Conservation (phyloP, 2,797 vertebrate species). For the Trachurus trachurus region DNA sequence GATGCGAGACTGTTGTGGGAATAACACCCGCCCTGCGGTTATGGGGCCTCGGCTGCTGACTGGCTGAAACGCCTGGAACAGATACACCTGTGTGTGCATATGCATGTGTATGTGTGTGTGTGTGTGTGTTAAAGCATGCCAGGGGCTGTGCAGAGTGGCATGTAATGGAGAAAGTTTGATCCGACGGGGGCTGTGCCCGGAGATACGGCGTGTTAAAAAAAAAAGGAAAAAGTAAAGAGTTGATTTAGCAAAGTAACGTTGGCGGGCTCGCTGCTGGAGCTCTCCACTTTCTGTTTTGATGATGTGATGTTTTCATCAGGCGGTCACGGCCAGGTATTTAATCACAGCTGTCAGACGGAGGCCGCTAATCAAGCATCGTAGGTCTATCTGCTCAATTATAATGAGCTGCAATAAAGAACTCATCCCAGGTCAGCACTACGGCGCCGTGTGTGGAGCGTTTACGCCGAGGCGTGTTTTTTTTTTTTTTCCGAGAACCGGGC, state of each 20-base stretch:
- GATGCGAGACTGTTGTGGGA: constrained; percentile 74
- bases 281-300: constrained; percentile 53
- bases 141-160: constrained; percentile 66
- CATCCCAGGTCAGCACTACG: constrained; percentile 56
- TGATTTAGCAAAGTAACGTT: constrained; percentile 54
- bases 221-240: constrained; percentile 3
- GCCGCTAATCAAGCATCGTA: constrained; percentile 59
- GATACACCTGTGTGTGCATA: constrained; percentile 58
- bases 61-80: constrained; percentile 65
- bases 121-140: neutral
- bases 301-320: constrained; percentile 66
- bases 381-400: constrained; percentile 48
- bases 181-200: constrained; percentile 29
- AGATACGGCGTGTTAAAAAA: constrained; percentile 29
- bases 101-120: neutral
- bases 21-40: constrained; percentile 75
- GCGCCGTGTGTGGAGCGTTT: neutral
- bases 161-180: constrained; percentile 70
- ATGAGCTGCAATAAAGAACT: constrained; percentile 58
- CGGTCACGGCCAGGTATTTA: constrained; percentile 57
- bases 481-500: neutral
- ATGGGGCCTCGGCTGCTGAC: constrained; percentile 65
- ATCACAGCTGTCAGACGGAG: constrained; percentile 72
- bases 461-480: neutral
- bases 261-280: constrained; percentile 38